A percentile compares a stretch with the other conserved stretches of the same genome.
phyloP scores from a whole-genome alignment of 1,140 invertebrate genomes.

The Heliothis virescens region DNA sequence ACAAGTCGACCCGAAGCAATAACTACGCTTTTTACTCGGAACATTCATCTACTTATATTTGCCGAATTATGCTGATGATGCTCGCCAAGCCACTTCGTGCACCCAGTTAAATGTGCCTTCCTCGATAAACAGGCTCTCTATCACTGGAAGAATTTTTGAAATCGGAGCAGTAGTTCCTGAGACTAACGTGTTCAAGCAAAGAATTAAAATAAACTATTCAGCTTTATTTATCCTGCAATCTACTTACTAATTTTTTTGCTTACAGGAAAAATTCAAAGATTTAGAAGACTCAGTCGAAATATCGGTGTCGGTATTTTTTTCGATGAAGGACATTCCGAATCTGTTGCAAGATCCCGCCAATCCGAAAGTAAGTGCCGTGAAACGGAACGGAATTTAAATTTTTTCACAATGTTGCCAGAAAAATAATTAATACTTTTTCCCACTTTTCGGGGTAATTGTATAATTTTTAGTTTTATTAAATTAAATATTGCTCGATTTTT shows the following conservation, averaged over 20 bases:
- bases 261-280: conserved; percentile 81
- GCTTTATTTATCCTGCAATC: too few species aligned
- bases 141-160: too few species aligned
- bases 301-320: conserved; percentile 83
- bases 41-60: too few species aligned
- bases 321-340: conserved; percentile 84
- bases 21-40: too few species aligned
- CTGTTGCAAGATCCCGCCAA: conserved; percentile 83
- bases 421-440: not conserved
- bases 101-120: too few species aligned
- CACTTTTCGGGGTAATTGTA: not conserved
- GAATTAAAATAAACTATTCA: too few species aligned
- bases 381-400: not conserved
- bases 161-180: too few species aligned
- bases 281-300: conserved; percentile 85
- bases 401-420: conserved; percentile 22
- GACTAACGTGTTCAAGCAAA: too few species aligned
- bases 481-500: not conserved
- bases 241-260: not conserved
- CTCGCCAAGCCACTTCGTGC: too few species aligned
- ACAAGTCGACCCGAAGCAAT: too few species aligned
- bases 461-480: not conserved
- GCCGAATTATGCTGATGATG: too few species aligned
- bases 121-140: too few species aligned
- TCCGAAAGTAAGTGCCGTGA: conserved; percentile 81